Base-by-base conservation (phyloP, 2,113 vertebrate genomes). In the Pagrus major region DNA sequence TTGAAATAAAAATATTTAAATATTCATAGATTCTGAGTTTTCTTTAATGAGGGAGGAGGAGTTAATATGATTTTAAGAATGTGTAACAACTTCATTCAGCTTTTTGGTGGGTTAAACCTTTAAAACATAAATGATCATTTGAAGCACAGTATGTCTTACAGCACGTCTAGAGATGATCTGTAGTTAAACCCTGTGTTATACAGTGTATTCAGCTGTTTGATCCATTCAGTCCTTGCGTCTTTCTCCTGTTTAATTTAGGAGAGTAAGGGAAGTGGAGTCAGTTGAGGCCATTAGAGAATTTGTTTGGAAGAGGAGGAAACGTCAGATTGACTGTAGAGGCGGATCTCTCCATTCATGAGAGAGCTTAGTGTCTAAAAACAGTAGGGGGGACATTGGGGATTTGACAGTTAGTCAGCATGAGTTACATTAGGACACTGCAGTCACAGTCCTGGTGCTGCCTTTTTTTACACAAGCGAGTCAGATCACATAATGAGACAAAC, bases 361-460 rank as follows among this genome's bases (percentile, higher is more conserved):
- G 11, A 49, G 82, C 65, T 87, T 85, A 85, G 49, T 16, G 69
- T 80, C 79, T 78, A 78, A 83, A 87, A 87, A 49, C 71, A 70
- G 66, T 42, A 23, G n/a, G 47, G 54, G 74, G 23, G 23, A 54
- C 69, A 76, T 69, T 64, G 52, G 18, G 69, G 77, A 51, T 83
- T 56, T 71, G 47, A 47, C 33, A 61, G 56, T 67, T 42, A 21
- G 61, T 66, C 33, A 59, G 31, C 31, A 14, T 56, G 58, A 21
- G 82, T 83, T 27, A 68, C 35, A 54, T 76, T 47, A 67, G 81
- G 78, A 80, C 56, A 80, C 0, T 0, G 64, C 56, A 66, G 66
- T 64, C 39, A 49, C 2, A 71, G 65, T 69, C 49, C 25, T 69
- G n/a, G 39, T 42, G 59, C 23, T 46, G n/a, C 58, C 33, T 65